These are phyloP conservation scores for Coelopa pilipes DNA, from an alignment of 2,888 invertebrate genomes.

Conservation along the genomic window DNA sequence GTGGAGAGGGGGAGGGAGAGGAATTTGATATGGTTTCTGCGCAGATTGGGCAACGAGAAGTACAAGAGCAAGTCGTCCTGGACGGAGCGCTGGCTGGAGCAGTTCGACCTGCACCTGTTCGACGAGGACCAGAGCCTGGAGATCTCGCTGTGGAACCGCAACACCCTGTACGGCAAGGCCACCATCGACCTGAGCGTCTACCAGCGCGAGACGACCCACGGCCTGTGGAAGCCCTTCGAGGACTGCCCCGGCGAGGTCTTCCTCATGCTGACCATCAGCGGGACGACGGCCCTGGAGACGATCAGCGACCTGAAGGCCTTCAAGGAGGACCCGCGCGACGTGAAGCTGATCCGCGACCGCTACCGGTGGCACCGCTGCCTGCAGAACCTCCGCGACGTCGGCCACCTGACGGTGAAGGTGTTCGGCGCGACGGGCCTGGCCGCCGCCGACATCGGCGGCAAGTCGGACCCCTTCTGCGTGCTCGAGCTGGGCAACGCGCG, in stretches of 20 bases:
- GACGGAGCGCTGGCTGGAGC: constrained; percentile 94
- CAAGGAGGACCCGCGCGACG: constrained; percentile 81
- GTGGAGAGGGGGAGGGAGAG: neutral
- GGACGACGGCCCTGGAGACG: constrained; percentile 91
- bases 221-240: constrained; percentile 88
- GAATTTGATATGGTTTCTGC: neutral
- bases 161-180: constrained; percentile 72
- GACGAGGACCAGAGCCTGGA: constrained; percentile 94
- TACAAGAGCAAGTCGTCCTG: constrained; percentile 93
- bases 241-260: constrained; percentile 88
- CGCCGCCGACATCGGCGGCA: constrained; percentile 95
- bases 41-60: constrained; percentile 94
- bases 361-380: constrained; percentile 74
- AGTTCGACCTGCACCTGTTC: constrained; percentile 96
- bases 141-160: constrained; percentile 81
- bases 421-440: constrained; percentile 86
- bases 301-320: constrained; percentile 90
- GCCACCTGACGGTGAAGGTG: constrained; percentile 94
- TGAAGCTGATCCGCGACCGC: constrained; percentile 70
- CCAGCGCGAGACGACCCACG: constrained; percentile 91
- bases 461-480: constrained; percentile 98
- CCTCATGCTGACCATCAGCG: constrained; percentile 92
- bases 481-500: constrained; percentile 94
- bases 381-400: constrained; percentile 85
- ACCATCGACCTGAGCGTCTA: constrained; percentile 84